Conservation (phyloP, 2,888 invertebrate genomes). For the Drosophila meridionalis region DNA sequence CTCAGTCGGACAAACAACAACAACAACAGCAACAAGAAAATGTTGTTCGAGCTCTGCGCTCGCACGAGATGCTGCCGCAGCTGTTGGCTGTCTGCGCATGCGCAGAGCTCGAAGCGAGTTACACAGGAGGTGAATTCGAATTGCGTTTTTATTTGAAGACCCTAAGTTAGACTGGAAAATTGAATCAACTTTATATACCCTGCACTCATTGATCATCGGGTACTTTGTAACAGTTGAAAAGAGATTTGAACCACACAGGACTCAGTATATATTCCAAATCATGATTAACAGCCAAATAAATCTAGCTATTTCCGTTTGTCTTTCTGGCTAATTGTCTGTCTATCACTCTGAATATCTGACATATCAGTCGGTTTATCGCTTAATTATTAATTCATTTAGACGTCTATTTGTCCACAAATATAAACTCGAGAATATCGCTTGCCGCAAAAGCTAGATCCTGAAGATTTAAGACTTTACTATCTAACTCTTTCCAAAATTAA, state of each 20-base stretch:
- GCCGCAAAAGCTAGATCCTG: too few species aligned
- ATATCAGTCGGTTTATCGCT: too few species aligned
- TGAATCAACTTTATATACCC: neutral
- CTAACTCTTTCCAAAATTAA: too few species aligned
- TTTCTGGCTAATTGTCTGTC: too few species aligned
- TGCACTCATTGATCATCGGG: neutral
- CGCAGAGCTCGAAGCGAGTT: slow-evolving; percentile 17
- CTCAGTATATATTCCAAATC: neutral
- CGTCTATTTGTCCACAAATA: too few species aligned
- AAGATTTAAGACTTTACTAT: too few species aligned
- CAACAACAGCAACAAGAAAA: slow-evolving; percentile 19
- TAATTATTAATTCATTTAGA: too few species aligned
- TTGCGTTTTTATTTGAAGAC: neutral
- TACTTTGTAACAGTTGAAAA: neutral
- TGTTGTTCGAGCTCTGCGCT: slow-evolving; percentile 23
- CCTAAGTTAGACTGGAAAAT: neutral
- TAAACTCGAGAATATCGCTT: too few species aligned
- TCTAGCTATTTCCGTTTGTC: neutral
- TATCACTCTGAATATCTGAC: neutral
- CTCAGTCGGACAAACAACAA: slow-evolving; percentile 27
- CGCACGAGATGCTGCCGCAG: slow-evolving; percentile 19
- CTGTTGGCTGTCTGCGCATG: slow-evolving; percentile 24
- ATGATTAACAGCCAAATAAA: neutral
- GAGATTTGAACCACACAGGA: neutral
- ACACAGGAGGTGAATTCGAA: slow-evolving; percentile 6